Evolutionary conservation across 2,797 vertebrate genomes (phyloP).

Genomic region (Dipus sagitta): DNA sequence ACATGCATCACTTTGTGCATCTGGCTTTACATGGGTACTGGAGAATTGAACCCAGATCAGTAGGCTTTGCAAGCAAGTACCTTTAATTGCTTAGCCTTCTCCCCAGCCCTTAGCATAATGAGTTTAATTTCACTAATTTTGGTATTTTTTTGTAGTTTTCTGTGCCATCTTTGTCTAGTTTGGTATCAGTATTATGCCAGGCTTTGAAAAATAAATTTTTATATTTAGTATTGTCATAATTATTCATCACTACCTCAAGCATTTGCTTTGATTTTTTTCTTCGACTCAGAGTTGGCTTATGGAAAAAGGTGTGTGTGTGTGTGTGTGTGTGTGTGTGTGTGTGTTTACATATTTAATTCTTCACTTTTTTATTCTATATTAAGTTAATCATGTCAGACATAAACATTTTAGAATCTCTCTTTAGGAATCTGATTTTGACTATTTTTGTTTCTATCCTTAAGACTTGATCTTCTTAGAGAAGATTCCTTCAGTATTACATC

Average conservation of each 20-base stretch:
- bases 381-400: background rate
- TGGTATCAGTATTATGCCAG: background rate
- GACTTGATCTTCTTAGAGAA: background rate
- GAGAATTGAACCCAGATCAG: too few relatives aligned
- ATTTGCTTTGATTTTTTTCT: background rate
- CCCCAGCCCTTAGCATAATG: background rate
- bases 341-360: background rate
- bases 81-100: too few relatives aligned
- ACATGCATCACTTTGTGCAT: too few relatives aligned
- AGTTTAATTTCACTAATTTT: conserved; percentile 18
- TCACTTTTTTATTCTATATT: background rate
- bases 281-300: background rate
- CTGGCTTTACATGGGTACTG: too few relatives aligned
- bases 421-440: background rate
- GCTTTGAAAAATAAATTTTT: background rate
- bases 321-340: background rate
- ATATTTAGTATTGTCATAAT: background rate
- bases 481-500: background rate
- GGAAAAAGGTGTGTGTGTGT: background rate
- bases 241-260: background rate
- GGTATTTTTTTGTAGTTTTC: background rate
- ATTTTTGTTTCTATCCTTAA: background rate
- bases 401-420: background rate
- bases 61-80: too few relatives aligned
- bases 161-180: background rate